A percentile compares a stretch with the other conserved stretches of the same genome.
Conservation (phyloP, 2,888 invertebrate species). For the Thecophora atra region DNA sequence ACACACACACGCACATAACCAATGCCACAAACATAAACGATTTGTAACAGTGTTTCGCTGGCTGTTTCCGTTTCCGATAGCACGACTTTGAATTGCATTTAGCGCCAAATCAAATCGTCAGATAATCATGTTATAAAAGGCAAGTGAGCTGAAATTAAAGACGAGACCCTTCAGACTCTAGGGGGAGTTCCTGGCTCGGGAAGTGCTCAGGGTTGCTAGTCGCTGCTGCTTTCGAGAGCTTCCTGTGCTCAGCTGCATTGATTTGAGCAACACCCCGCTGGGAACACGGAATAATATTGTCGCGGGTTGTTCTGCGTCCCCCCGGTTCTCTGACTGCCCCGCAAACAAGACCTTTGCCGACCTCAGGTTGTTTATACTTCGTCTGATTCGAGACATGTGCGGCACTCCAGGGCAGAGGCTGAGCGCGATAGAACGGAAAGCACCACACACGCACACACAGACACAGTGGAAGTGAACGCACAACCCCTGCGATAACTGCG, state of each 20-base stretch:
- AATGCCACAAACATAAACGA: constrained; percentile 36
- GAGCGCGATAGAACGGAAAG: not conserved
- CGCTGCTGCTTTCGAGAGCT: not conserved
- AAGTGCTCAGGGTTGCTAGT: not conserved
- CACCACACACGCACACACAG: not conserved
- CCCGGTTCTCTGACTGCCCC: too few relatives aligned
- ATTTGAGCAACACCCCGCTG: constrained; percentile 58
- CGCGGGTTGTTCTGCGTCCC: constrained; percentile 38
- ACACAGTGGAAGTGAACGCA: constrained; percentile 24
- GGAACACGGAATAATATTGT: constrained; percentile 52
- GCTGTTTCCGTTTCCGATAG: constrained; percentile 48
- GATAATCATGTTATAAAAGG: constrained; percentile 67
- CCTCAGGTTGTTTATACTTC: constrained; percentile 30
- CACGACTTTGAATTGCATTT: constrained; percentile 59
- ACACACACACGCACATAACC: not conserved
- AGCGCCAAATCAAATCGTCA: constrained; percentile 66
- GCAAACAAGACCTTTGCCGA: constrained; percentile 37
- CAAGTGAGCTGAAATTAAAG: constrained; percentile 61
- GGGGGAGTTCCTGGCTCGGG: constrained; percentile 46
- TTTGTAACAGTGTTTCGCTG: constrained; percentile 39
- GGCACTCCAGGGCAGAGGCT: constrained; percentile 55
- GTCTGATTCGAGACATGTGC: constrained; percentile 58
- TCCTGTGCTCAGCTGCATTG: constrained; percentile 49
- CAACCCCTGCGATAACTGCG: not conserved
- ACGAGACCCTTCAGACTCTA: constrained; percentile 51